Conservation (phyloP, 1,140 invertebrate genomes). For the Pachyrhynchus sulphureomaculatus region DNA sequence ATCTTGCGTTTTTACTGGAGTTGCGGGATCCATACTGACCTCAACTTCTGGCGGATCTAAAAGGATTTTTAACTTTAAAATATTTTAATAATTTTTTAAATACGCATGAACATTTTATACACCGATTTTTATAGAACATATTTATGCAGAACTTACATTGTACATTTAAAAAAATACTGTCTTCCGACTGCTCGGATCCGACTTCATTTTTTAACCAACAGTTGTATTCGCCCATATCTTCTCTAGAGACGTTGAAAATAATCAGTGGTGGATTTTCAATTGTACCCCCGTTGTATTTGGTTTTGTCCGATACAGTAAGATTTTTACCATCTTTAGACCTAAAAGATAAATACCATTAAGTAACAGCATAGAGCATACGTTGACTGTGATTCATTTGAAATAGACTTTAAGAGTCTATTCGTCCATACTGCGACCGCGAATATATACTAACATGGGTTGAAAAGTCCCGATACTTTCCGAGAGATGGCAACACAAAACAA, state of each 20-base stretch:
- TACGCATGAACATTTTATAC: not conserved
- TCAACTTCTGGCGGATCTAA: conserved; percentile 75
- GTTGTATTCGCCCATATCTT: conserved; percentile 78
- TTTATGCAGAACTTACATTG: conserved; percentile 66
- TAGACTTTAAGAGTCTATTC: too few relatives aligned
- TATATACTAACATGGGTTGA: too few relatives aligned
- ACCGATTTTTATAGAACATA: too few relatives aligned
- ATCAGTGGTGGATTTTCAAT: conserved; percentile 70
- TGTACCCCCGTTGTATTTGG: conserved; percentile 74
- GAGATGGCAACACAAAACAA: too few relatives aligned
- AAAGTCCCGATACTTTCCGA: too few relatives aligned
- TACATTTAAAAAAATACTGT: conserved; percentile 70
- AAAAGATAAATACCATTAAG: conserved; percentile 36
- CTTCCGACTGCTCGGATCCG: conserved; percentile 68
- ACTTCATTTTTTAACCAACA: conserved; percentile 77
- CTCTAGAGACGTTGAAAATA: conserved; percentile 72
- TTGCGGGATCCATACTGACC: conserved; percentile 72
- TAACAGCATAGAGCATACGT: too few relatives aligned
- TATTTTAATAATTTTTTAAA: not conserved
- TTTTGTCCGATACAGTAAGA: conserved; percentile 60
- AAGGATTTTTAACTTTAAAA: conserved; percentile 20
- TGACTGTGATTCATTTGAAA: too few relatives aligned
- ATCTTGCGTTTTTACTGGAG: conserved; percentile 77
- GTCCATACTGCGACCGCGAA: too few relatives aligned
- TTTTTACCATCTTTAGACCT: conserved; percentile 75